phyloP scores from a whole-genome alignment of 1,140 invertebrate species.

The Diachasmimorpha longicaudata region DNA sequence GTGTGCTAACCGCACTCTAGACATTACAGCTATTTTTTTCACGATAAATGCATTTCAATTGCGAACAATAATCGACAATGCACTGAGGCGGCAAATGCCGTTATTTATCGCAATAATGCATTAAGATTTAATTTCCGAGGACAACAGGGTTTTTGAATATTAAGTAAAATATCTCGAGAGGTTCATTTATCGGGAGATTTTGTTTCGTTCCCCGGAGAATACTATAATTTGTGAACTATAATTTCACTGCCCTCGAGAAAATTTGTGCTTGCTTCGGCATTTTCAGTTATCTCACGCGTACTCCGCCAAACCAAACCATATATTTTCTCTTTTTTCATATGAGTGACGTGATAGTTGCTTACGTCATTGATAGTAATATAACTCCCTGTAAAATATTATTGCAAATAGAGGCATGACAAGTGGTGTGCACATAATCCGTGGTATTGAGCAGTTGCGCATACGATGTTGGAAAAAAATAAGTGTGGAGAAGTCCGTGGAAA shows the following conservation, averaged over 20 bases:
- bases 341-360: background rate
- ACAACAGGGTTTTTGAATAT: too few relatives aligned
- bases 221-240: background rate
- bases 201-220: background rate
- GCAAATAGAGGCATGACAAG: background rate
- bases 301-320: background rate
- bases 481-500: too few relatives aligned
- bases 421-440: too few relatives aligned
- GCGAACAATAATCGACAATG: too few relatives aligned
- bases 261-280: background rate
- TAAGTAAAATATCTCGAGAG: background rate
- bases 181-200: background rate
- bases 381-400: background rate
- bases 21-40: too few relatives aligned
- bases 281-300: background rate
- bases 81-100: too few relatives aligned
- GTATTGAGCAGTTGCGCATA: too few relatives aligned
- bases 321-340: background rate
- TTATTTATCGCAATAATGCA: too few relatives aligned
- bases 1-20: background rate
- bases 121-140: too few relatives aligned
- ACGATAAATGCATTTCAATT: too few relatives aligned
- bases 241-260: background rate
- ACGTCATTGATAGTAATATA: background rate
- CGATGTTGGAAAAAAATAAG: too few relatives aligned